A percentile compares a stretch with the other conserved stretches of the same genome.
phyloP scores from a whole-genome alignment of 2,797 vertebrate species.

The Mormyrops attenuatus region DNA sequence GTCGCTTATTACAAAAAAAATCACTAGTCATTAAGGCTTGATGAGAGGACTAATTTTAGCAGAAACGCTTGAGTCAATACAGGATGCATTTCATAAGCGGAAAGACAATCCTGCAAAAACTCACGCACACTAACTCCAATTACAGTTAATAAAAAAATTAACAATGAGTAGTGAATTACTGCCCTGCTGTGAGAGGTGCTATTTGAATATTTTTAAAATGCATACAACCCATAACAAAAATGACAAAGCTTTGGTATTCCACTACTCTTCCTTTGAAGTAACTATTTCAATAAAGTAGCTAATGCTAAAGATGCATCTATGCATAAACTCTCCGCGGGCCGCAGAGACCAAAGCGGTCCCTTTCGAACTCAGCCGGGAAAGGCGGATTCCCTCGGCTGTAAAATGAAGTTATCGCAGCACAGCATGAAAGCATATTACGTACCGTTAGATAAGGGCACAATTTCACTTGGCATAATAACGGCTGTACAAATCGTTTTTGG shows the following conservation, averaged over 20 bases:
- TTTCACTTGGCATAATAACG: constrained; percentile 73
- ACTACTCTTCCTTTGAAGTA: neutral
- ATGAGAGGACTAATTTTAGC: neutral
- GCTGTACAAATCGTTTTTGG: constrained; percentile 80
- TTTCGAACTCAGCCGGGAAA: constrained; percentile 71
- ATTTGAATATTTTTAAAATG: neutral
- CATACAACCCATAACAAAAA: neutral
- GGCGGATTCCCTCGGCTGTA: constrained; percentile 74
- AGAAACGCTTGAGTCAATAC: neutral
- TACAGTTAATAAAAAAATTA: neutral
- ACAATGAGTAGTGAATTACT: neutral
- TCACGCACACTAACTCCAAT: neutral
- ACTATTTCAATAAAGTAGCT: neutral
- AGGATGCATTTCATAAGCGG: neutral
- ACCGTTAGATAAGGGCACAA: constrained; percentile 67
- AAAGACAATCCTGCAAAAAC: neutral
- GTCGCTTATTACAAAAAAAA: neutral
- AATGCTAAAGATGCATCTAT: constrained; percentile 42
- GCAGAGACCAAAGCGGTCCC: constrained; percentile 63
- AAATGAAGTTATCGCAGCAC: constrained; percentile 76
- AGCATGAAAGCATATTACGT: constrained; percentile 75
- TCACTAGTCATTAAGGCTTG: neutral
- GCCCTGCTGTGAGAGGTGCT: neutral
- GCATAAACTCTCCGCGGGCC: constrained; percentile 64
- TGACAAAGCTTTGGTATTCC: neutral